Percentiles rank a stretch among this genome's conserved stretches.
These are phyloP conservation scores for Holacanthella duospinosa DNA, from an alignment of 2,888 invertebrate species.

Conservation along the genomic window DNA sequence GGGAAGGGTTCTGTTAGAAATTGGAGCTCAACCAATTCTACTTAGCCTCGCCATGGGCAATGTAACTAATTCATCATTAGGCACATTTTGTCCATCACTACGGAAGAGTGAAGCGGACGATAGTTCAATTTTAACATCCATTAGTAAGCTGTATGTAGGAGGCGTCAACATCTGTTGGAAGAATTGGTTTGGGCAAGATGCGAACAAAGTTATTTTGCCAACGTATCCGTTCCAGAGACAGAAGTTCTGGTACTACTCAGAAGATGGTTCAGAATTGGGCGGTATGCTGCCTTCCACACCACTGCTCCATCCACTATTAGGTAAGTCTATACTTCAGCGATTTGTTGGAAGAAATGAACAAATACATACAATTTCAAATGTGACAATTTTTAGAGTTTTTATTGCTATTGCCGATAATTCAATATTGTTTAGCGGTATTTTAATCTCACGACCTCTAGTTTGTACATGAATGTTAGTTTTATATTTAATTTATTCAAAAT, in stretches of 20 bases:
- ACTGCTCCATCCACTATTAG: conserved; percentile 20
- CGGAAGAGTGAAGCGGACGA: conserved; percentile 19
- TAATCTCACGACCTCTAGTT: no score
- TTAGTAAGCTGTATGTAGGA: conserved; percentile 18
- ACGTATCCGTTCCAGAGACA: conserved; percentile 26
- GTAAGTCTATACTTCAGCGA: no score
- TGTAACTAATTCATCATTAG: conserved; percentile 7
- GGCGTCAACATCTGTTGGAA: conserved; percentile 20
- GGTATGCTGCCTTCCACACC: neutral
- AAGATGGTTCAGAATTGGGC: neutral
- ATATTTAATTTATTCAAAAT: no score
- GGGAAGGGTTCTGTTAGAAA: conserved; percentile 20
- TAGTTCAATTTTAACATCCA: conserved; percentile 14
- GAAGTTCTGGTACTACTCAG: conserved; percentile 14
- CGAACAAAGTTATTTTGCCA: conserved; percentile 16
- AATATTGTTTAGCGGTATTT: no score
- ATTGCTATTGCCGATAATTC: no score
- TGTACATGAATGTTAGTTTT: no score
- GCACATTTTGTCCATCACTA: conserved; percentile 19
- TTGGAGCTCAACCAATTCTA: conserved; percentile 28
- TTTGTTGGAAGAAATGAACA: no score
- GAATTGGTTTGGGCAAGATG: conserved; percentile 16
- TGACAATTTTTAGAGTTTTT: no score
- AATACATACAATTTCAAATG: no score
- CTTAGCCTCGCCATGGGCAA: conserved; percentile 22